Conservation (phyloP, 1,140 invertebrate species). For the Hyphantria cunea region DNA sequence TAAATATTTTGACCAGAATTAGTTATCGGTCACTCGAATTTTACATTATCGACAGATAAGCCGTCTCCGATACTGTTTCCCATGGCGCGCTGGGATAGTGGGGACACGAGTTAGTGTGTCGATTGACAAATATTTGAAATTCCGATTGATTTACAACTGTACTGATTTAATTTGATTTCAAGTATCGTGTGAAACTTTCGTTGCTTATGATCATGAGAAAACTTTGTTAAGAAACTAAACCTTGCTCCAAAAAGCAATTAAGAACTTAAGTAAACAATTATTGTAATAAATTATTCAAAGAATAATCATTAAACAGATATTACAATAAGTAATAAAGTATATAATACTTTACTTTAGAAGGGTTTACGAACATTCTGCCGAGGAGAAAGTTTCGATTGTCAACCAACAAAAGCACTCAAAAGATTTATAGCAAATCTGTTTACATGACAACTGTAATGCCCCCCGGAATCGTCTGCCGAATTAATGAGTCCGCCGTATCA, state of each 20-base stretch:
- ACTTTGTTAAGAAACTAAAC: too few relatives aligned
- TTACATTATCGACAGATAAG: slow-evolving; percentile 17
- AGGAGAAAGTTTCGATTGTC: slow-evolving; percentile 20
- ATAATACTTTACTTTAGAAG: neutral
- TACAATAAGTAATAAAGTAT: slow-evolving; percentile 1
- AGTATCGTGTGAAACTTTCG: slow-evolving; percentile 22
- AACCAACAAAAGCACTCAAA: slow-evolving; percentile 19
- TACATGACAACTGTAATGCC: slow-evolving; percentile 45
- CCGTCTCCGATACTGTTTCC: slow-evolving; percentile 13
- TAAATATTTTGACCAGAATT: slow-evolving; percentile 1
- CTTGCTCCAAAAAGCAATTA: too few relatives aligned
- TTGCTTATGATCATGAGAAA: too few relatives aligned
- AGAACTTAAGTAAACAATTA: too few relatives aligned
- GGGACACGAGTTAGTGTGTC: slow-evolving; percentile 1
- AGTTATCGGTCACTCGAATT: slow-evolving; percentile 28
- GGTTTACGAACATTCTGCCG: slow-evolving; percentile 20
- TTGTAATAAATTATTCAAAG: too few relatives aligned
- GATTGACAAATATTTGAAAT: slow-evolving; percentile 25
- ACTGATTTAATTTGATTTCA: slow-evolving; percentile 27
- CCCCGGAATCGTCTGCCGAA: slow-evolving; percentile 31
- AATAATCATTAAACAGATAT: too few relatives aligned
- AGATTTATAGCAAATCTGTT: slow-evolving; percentile 43
- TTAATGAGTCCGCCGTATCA: slow-evolving; percentile 64
- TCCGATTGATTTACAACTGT: slow-evolving; percentile 23
- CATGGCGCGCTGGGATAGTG: slow-evolving; percentile 3